These are phyloP conservation scores for Acromyrmex charruanus DNA, from an alignment of 1,140 invertebrate species.

Conservation along the genomic window DNA sequence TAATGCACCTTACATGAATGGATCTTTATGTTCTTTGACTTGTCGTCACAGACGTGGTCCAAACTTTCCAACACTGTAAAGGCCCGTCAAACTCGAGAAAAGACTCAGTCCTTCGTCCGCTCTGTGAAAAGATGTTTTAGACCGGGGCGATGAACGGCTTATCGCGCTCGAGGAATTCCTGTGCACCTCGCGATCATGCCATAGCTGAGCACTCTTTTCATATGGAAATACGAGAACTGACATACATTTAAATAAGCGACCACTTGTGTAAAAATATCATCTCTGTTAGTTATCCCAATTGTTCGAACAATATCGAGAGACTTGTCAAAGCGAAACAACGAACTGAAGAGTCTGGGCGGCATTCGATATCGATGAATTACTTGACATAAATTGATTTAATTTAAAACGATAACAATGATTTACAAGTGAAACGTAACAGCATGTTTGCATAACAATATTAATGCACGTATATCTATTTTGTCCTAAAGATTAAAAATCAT, in stretches of 20 bases:
- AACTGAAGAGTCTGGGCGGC: not conserved
- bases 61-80: conserved; percentile 1
- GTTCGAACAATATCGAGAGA: conserved; percentile 48
- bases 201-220: conserved; percentile 17
- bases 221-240: conserved; percentile 59
- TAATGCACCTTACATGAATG: not conserved
- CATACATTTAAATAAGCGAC: conserved; percentile 61
- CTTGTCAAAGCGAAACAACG: not conserved
- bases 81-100: not conserved
- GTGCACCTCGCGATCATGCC: conserved; percentile 12
- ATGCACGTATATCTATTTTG: not conserved
- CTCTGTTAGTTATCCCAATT: conserved; percentile 57
- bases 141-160: conserved; percentile 6
- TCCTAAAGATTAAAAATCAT: not conserved
- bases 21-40: not conserved
- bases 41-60: not conserved
- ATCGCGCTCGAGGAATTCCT: conserved; percentile 60
- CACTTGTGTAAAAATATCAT: conserved; percentile 23
- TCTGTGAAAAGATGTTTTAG: conserved; percentile 7
- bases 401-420: conserved; percentile 11
- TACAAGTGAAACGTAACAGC: not conserved
- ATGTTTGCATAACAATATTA: conserved; percentile 18
- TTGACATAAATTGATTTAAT: conserved; percentile 2
- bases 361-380: not conserved
- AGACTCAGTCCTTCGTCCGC: conserved; percentile 5